These are phyloP conservation scores for Actinostola sp. DNA, from an alignment of 92 coral and sea anemone genomes.

Conservation along the genomic window DNA sequence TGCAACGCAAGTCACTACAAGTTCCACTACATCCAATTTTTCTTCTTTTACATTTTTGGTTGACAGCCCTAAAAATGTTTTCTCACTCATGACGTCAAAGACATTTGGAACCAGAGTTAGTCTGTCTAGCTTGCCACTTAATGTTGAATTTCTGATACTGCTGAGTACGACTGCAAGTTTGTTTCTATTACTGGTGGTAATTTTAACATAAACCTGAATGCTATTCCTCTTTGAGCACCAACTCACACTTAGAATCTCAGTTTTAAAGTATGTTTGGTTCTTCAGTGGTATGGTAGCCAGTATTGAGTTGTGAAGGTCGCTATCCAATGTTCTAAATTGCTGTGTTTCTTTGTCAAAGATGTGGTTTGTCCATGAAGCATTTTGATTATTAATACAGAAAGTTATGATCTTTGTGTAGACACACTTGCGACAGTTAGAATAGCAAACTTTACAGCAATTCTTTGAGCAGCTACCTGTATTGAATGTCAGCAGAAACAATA, in stretches of 20 bases:
- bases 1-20: slow-evolving; percentile 67
- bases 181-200: slow-evolving; percentile 29
- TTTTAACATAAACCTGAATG: slow-evolving; percentile 26
- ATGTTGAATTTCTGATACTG: slow-evolving; percentile 21
- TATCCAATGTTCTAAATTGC: slow-evolving; percentile 17
- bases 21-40: slow-evolving; percentile 58
- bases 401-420: slow-evolving; percentile 33
- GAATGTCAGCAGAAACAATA: slow-evolving; percentile 5
- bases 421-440: slow-evolving; percentile 51
- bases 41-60: not conserved
- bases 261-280: slow-evolving; percentile 5
- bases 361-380: slow-evolving; percentile 27
- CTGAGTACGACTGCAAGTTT: slow-evolving; percentile 11
- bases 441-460: slow-evolving; percentile 61
- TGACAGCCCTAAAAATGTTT: slow-evolving; percentile 13
- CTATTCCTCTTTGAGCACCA: not conserved
- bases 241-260: not conserved
- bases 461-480: slow-evolving; percentile 39
- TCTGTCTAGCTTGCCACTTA: slow-evolving; percentile 37
- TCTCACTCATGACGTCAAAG: slow-evolving; percentile 49
- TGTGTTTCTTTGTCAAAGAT: slow-evolving; percentile 17
- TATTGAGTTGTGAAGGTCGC: slow-evolving; percentile 26
- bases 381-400: slow-evolving; percentile 23
- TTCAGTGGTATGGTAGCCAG: not conserved
- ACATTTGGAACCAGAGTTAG: slow-evolving; percentile 6